Base-by-base conservation (phyloP, 2,113 vertebrate genomes). In the Campylorhamphus procurvoides region DNA sequence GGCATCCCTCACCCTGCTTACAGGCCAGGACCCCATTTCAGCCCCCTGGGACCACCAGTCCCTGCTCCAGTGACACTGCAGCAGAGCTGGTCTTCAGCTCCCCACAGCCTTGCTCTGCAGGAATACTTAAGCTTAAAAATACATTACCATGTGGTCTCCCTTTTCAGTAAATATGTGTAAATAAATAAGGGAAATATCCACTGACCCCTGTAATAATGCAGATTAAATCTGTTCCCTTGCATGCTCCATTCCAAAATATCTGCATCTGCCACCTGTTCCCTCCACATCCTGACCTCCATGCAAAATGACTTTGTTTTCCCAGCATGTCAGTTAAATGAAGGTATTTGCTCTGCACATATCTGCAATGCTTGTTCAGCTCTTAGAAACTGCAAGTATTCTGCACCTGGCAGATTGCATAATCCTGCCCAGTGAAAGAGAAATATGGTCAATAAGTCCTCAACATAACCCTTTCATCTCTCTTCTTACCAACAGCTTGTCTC, bases 371-470 rank as follows among this genome's bases (percentile, higher is more conserved):
- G 81, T 76, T 95, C 93, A 68, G 50, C 80, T 87, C 90, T 95
- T 69, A 94, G 91, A 94, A 96, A 90, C 83, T 90, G 62, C 75
- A 97, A 92, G 86, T 93, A 74, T 80, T 72, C 73, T 89, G 47
- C 80, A 93, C 76, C 90, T 97, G 95, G 84, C 67, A 89, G 62
- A 67, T 94, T 90, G 72, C 81, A 85, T 37, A 60, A 94, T 71
- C 60, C 28, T 6, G 18, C 63, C 75, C 12, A 12, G 60, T 96
- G 77, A 97, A 95, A 96, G 89, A 97, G 78, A 95, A 96, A 85
- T 68, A 91, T 50, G 71, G 83, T 91, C 68, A 94, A 24, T 56
- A 76, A 87, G 60, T 90, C 55, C 74, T 90, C 80, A 94, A 79
- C 29, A 59, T 80, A 74, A 81, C 56, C 69, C 63, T 95, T 94